Conservation (phyloP, 1,140 invertebrate species). For the Archivesica marissinica region DNA sequence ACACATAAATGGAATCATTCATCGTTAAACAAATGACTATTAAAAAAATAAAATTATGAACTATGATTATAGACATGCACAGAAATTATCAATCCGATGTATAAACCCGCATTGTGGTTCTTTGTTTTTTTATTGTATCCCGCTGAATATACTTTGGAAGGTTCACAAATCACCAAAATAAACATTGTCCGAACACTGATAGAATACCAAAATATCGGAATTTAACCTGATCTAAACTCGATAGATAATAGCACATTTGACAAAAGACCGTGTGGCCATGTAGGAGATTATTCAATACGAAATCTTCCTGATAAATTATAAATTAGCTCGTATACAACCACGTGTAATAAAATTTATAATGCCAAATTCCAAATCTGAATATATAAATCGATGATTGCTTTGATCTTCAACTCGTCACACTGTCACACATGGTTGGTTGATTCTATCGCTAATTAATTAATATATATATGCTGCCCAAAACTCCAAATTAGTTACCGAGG, state of each 20-base stretch:
- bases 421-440: too few species aligned
- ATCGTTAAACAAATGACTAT: neutral
- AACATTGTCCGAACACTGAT: neutral
- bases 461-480: too few species aligned
- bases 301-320: constrained; percentile 12
- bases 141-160: constrained; percentile 1
- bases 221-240: constrained; percentile 7
- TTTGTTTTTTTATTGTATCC: neutral
- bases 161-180: neutral
- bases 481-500: too few species aligned
- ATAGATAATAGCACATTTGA: neutral
- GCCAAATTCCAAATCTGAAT: too few species aligned
- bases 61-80: too few species aligned
- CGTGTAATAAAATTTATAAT: neutral
- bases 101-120: neutral
- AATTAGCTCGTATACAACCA: neutral
- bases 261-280: neutral
- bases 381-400: too few species aligned
- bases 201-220: neutral
- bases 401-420: too few species aligned
- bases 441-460: too few species aligned
- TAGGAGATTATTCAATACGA: neutral
- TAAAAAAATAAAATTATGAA: too few species aligned
- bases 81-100: neutral
- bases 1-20: neutral